phyloP scores from a whole-genome alignment of 2,113 vertebrate species.

The Plestiodon gilberti region DNA sequence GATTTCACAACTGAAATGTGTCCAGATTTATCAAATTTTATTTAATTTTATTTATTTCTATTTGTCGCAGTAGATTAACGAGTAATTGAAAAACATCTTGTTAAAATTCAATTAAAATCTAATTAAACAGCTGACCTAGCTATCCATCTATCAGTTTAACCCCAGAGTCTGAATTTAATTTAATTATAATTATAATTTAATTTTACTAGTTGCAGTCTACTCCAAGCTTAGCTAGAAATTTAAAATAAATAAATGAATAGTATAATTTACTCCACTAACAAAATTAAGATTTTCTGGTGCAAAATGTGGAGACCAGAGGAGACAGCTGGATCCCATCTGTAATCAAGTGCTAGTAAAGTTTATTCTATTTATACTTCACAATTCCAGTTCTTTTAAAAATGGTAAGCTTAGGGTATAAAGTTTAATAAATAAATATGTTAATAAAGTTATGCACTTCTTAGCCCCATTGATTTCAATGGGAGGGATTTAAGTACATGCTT shows the following conservation, averaged over 20 bases:
- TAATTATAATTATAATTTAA: slow-evolving; percentile 28
- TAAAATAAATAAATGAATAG: background rate
- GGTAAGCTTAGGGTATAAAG: background rate
- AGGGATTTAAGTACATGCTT: background rate
- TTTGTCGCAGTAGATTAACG: background rate
- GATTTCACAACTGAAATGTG: background rate
- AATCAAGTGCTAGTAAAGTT: background rate
- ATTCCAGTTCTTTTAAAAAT: background rate
- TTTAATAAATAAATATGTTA: no score
- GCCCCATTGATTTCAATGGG: background rate
- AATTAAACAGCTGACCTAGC: slow-evolving; percentile 25
- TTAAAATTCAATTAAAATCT: slow-evolving; percentile 18
- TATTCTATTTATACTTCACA: background rate
- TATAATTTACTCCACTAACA: slow-evolving; percentile 6
- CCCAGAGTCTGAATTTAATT: slow-evolving; percentile 1
- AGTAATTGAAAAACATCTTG: background rate
- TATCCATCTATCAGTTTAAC: slow-evolving; percentile 4
- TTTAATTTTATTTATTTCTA: background rate
- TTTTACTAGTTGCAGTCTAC: slow-evolving; percentile 15
- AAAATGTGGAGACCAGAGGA: background rate
- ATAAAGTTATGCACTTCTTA: background rate
- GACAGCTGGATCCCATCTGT: background rate
- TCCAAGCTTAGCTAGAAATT: slow-evolving; percentile 4
- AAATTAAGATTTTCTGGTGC: background rate
- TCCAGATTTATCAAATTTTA: slow-evolving; percentile 1